These are phyloP conservation scores for Nesometra sesokonis DNA, from an alignment of 35 echinoderm and acorn worm species.

Conservation along the genomic window DNA sequence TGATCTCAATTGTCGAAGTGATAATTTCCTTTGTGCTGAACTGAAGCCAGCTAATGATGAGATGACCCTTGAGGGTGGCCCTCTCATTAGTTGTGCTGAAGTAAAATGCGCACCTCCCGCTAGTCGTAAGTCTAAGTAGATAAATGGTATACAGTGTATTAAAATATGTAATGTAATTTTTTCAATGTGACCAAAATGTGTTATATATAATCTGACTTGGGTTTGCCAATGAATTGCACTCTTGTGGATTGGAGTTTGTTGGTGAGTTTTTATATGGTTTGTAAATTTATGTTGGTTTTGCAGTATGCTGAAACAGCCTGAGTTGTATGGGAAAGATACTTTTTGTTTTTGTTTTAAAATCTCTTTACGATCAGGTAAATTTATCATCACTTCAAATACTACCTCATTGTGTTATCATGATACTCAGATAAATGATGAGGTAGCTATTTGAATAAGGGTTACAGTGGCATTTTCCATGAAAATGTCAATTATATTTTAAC, in stretches of 20 bases:
- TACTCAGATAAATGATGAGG: not conserved
- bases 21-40: slow-evolving; percentile 65
- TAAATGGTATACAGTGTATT: not conserved
- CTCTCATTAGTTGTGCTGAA: not conserved
- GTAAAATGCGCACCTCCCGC: not conserved
- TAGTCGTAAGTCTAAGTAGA: not conserved
- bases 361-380: not conserved
- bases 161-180: not conserved
- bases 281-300: not conserved
- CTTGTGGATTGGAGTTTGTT: too few species aligned
- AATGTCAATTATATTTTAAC: not conserved
- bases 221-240: too few species aligned
- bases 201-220: not conserved
- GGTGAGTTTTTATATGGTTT: too few species aligned
- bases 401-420: not conserved
- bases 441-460: not conserved
- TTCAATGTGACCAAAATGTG: not conserved
- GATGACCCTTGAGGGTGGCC: not conserved
- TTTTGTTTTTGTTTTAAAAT: not conserved
- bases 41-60: slow-evolving; percentile 16
- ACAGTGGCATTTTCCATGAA: not conserved
- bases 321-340: not conserved
- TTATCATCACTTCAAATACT: not conserved
- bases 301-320: not conserved
- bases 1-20: slow-evolving; percentile 33